These are phyloP conservation scores for Hydractinia echinata DNA, from an alignment of 30 jellyfish, hydroid and myxozoan species.

Conservation along the genomic window DNA sequence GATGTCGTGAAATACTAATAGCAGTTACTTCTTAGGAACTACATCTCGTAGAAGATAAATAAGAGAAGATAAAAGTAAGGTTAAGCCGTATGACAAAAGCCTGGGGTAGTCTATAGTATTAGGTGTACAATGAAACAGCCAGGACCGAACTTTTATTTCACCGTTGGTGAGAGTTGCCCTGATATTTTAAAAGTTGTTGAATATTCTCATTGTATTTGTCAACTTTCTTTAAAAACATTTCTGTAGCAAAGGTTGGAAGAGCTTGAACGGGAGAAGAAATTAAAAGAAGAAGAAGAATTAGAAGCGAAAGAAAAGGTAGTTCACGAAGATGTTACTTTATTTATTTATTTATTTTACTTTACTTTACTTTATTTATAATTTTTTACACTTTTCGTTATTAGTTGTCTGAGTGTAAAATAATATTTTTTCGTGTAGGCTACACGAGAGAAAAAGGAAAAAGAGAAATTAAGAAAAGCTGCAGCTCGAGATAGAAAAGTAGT, in stretches of 20 bases:
- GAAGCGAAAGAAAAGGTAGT: constrained; percentile 85
- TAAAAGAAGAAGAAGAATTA: constrained; percentile 64
- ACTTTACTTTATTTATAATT: neutral
- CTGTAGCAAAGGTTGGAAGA: constrained; percentile 67
- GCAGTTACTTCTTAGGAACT: too few species aligned
- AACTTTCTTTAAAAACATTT: constrained; percentile 11
- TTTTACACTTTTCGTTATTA: neutral
- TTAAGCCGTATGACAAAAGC: neutral
- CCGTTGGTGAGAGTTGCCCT: neutral
- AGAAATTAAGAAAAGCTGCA: constrained; percentile 49
- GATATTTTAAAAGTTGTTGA: neutral
- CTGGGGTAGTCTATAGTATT: neutral
- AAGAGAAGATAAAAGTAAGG: too few species aligned
- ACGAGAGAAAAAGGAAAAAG: constrained; percentile 79
- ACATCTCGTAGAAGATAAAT: too few species aligned
- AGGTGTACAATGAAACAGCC: neutral
- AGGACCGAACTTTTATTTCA: neutral
- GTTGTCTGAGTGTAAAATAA: neutral
- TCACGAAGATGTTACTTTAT: neutral
- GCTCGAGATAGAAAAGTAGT: constrained; percentile 69
- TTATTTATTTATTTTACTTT: neutral
- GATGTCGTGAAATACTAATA: too few species aligned
- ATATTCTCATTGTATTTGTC: neutral
- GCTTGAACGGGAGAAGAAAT: constrained; percentile 59
- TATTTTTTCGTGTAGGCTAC: constrained; percentile 40